phyloP scores from a whole-genome alignment of 2,113 vertebrate species.

The Isurus oxyrinchus region DNA sequence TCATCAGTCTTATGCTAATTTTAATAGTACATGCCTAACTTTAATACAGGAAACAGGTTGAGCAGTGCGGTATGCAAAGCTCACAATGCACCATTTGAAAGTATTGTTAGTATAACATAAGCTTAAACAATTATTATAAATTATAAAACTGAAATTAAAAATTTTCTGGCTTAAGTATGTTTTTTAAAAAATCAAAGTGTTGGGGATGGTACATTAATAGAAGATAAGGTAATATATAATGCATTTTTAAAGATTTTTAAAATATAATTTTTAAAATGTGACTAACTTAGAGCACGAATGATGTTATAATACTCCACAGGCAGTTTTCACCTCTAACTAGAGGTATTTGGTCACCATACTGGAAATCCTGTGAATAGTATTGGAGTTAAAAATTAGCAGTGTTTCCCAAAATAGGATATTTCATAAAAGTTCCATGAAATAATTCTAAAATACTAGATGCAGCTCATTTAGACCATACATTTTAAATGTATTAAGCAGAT shows the following conservation, averaged over 20 bases:
- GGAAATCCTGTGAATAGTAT: background rate
- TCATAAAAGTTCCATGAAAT: background rate
- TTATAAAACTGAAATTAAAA: conserved; percentile 10
- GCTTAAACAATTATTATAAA: conserved; percentile 19
- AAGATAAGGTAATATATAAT: background rate
- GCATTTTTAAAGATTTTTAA: background rate
- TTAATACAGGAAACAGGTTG: conserved; percentile 35
- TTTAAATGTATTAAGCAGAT: background rate
- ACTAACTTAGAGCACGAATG: background rate
- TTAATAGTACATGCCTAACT: conserved; percentile 36
- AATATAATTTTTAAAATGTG: background rate
- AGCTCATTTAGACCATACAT: background rate
- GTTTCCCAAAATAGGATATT: background rate
- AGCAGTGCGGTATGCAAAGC: conserved; percentile 14
- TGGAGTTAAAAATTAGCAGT: background rate
- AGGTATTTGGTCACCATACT: background rate
- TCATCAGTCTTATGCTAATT: conserved; percentile 37
- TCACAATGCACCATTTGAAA: conserved; percentile 14
- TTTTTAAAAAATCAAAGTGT: background rate
- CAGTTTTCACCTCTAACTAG: background rate
- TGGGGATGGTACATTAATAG: background rate
- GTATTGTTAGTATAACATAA: conserved; percentile 31
- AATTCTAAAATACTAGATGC: background rate
- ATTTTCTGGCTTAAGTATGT: background rate
- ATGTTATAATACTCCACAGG: background rate